These are phyloP conservation scores for Oophaga pumilio DNA, from an alignment of 2,113 vertebrate species.

Conservation along the genomic window DNA sequence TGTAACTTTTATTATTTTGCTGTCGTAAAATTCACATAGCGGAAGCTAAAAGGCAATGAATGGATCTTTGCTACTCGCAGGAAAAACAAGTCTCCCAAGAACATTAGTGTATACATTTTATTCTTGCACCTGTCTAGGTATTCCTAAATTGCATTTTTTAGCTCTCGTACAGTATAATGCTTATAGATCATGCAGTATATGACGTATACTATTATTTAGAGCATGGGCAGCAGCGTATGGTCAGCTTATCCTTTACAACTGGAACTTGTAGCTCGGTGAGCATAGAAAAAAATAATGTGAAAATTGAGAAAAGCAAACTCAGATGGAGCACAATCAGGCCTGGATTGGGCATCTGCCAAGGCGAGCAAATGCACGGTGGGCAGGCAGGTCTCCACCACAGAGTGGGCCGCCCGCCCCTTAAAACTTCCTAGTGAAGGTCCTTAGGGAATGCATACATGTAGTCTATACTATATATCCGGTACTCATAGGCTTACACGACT, in stretches of 20 bases:
- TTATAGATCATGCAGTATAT: background rate
- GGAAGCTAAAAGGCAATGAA: constrained; percentile 15
- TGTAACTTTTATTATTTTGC: constrained; percentile 34
- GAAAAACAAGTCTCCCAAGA: constrained; percentile 21
- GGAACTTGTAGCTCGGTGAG: background rate
- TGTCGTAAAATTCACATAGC: constrained; percentile 12
- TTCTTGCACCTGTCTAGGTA: constrained; percentile 12
- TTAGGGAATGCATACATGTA: background rate
- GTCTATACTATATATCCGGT: background rate
- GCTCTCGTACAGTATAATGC: background rate
- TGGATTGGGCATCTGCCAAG: no score
- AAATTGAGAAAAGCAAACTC: background rate
- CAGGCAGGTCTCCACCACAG: no score
- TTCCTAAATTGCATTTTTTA: background rate
- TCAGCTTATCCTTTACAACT: background rate
- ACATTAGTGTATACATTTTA: background rate
- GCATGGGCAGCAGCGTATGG: background rate
- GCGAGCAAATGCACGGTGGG: no score
- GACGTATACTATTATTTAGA: background rate
- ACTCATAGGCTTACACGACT: no score
- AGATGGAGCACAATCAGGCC: background rate
- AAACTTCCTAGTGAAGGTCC: no score
- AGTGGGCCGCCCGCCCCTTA: no score
- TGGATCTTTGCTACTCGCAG: background rate
- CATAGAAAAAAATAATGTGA: background rate